Evolutionary conservation across 2,888 invertebrate species (phyloP).

Genomic region (Lottia scabra): DNA sequence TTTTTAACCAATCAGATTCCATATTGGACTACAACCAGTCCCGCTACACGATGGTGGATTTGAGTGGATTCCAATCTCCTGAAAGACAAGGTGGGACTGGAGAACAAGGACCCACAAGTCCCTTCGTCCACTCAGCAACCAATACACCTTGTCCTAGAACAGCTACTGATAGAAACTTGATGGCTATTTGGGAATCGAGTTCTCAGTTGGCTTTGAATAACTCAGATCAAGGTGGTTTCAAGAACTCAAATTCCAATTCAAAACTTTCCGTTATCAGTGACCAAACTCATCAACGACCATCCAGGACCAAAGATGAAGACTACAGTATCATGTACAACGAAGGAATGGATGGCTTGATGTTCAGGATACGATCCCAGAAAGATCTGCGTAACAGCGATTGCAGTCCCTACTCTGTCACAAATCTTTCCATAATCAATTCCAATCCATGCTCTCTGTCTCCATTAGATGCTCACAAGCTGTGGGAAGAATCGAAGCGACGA

Average conservation of each 20-base stretch:
- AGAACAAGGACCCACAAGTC: background rate
- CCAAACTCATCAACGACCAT: background rate
- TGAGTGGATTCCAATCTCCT: background rate
- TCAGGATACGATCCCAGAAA: background rate
- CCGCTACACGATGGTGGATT: background rate
- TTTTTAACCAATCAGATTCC: background rate
- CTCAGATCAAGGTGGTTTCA: background rate
- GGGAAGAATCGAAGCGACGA: slow-evolving; percentile 35
- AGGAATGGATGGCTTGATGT: background rate
- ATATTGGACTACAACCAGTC: slow-evolving; percentile 1
- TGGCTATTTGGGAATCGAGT: background rate
- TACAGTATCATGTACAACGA: background rate
- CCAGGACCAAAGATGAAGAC: background rate
- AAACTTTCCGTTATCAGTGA: background rate
- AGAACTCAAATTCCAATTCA: background rate
- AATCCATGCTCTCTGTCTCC: slow-evolving; percentile 37
- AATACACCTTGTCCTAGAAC: background rate
- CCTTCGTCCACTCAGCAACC: background rate
- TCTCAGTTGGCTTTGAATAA: background rate
- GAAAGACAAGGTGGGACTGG: background rate
- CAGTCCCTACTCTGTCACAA: background rate
- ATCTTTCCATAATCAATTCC: background rate
- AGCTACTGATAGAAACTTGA: background rate
- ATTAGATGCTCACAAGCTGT: slow-evolving; percentile 44
- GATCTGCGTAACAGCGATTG: background rate